A percentile compares a stretch with the other conserved stretches of the same genome.
These are phyloP conservation scores for Hetaerina americana DNA, from an alignment of 1,140 invertebrate genomes.

Conservation along the genomic window DNA sequence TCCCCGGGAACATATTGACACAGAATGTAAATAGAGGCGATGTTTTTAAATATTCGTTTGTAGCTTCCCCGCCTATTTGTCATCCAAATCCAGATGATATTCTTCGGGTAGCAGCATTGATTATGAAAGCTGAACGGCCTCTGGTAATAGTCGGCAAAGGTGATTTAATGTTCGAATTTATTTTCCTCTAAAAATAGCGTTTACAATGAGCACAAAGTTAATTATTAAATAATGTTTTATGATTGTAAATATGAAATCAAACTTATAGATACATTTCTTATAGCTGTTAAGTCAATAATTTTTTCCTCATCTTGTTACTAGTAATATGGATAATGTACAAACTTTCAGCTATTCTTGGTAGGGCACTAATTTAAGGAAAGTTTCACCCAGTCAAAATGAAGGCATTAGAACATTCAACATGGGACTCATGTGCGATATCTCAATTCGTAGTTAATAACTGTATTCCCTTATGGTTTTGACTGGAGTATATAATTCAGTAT, in stretches of 20 bases:
- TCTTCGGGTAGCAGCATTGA: conserved; percentile 48
- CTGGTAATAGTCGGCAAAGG: conserved; percentile 91
- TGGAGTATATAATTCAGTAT: no score
- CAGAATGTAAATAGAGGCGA: conserved; percentile 30
- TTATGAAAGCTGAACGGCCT: conserved; percentile 61
- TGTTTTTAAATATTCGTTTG: conserved; percentile 28
- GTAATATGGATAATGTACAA: no score
- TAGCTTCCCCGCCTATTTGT: conserved; percentile 48
- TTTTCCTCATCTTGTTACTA: no score
- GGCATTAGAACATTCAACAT: no score
- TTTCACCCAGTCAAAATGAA: no score
- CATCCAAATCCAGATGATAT: conserved; percentile 53
- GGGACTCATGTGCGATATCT: no score
- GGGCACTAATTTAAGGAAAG: no score
- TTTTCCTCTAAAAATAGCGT: conserved; percentile 34
- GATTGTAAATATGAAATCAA: conserved; percentile 8
- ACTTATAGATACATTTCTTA: conserved; percentile 2
- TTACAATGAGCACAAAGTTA: conserved; percentile 6
- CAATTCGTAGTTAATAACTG: no score
- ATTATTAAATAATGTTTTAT: conserved; percentile 4
- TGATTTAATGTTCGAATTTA: conserved; percentile 12
- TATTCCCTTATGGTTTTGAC: no score
- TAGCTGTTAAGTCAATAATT: no score
- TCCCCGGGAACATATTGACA: conserved; percentile 69
- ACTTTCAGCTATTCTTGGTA: no score